Conservation (phyloP, 2,797 vertebrate genomes). For the Sternarchorhynchus goeldii region DNA sequence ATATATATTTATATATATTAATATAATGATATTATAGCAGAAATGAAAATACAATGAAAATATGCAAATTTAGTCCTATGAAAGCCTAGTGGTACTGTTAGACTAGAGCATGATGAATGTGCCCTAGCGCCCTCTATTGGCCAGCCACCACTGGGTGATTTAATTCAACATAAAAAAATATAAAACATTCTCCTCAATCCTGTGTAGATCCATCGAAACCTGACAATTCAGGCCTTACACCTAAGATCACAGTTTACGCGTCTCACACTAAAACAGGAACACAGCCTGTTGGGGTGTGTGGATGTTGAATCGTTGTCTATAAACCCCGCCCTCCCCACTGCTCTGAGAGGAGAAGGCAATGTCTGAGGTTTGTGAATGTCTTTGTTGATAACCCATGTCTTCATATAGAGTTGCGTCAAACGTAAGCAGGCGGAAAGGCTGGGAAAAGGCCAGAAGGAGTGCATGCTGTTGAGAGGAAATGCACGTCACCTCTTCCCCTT, state of each 20-base stretch:
- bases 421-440: slow-evolving; percentile 40
- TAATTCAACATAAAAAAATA: neutral
- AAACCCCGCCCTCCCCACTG: neutral
- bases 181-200: neutral
- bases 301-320: neutral
- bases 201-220: no score
- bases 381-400: slow-evolving; percentile 39
- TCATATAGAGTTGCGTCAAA: slow-evolving; percentile 38
- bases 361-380: slow-evolving; percentile 4
- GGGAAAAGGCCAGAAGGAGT: slow-evolving; percentile 27
- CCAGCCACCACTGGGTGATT: neutral
- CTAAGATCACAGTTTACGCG: no score
- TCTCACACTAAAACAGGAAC: neutral
- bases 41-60: no score
- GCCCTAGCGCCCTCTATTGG: neutral
- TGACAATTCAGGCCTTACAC: no score
- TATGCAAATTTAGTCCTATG: neutral
- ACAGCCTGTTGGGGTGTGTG: neutral
- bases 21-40: no score
- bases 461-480: slow-evolving; percentile 37
- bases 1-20: no score
- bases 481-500: slow-evolving; percentile 15
- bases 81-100: slow-evolving; percentile 20
- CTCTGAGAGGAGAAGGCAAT: slow-evolving; percentile 6
- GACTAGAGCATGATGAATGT: slow-evolving; percentile 12